Percentiles rank a stretch among this genome's conserved stretches.
Conservation (phyloP, 2,888 invertebrate species). For the Drosophila cracens region DNA sequence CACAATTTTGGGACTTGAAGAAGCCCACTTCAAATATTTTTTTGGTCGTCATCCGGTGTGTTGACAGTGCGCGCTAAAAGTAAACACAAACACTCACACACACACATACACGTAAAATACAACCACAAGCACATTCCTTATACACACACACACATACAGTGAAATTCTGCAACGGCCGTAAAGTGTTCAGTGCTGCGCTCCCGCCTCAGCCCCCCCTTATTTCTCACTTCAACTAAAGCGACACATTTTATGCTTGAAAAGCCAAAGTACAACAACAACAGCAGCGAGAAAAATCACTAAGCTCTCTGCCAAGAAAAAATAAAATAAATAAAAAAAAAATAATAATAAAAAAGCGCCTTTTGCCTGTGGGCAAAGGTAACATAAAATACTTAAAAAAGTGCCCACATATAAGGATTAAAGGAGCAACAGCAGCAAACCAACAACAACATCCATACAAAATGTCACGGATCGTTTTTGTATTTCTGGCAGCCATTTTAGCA, state of each 20-base stretch:
- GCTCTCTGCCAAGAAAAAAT: conserved; percentile 55
- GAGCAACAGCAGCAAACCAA: conserved; percentile 19
- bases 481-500: conserved; percentile 82
- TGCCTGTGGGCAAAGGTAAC: conserved; percentile 46
- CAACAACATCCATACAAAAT: conserved; percentile 45
- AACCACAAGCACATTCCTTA: conserved; percentile 32
- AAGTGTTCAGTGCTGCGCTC: conserved; percentile 55
- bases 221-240: conserved; percentile 45
- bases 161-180: conserved; percentile 60
- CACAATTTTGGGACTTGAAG: conserved; percentile 47
- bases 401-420: conserved; percentile 54
- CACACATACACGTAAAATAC: conserved; percentile 35
- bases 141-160: conserved; percentile 11
- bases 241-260: conserved; percentile 72
- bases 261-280: conserved; percentile 42
- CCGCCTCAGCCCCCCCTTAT: conserved; percentile 19
- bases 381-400: conserved; percentile 54
- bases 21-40: conserved; percentile 34
- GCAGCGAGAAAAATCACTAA: conserved; percentile 48
- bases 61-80: conserved; percentile 67
- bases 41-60: conserved; percentile 31
- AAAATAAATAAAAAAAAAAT: conserved; percentile 34
- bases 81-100: conserved; percentile 43
- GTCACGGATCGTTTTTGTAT: conserved; percentile 77
- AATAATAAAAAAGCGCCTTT: conserved; percentile 37